Conservation (phyloP, 2,797 vertebrate genomes). For the Typhlichthys subterraneus region DNA sequence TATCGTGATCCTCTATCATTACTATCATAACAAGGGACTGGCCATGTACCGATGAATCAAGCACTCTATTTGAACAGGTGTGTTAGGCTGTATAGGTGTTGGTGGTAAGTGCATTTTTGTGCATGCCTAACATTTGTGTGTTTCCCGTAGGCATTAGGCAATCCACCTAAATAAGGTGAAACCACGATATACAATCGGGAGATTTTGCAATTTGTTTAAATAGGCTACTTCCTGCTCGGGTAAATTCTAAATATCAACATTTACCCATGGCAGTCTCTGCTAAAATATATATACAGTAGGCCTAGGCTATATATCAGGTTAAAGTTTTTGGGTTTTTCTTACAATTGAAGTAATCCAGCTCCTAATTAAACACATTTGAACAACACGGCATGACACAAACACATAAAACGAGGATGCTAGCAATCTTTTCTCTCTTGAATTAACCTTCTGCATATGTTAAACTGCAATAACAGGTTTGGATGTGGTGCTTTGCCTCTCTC, state of each 20-base stretch:
- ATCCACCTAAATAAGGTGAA: conserved; percentile 5
- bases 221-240: conserved; percentile 7
- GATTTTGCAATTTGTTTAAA: conserved; percentile 7
- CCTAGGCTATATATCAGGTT: neutral
- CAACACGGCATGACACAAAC: conserved; percentile 44
- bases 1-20: conserved; percentile 54
- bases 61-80: conserved; percentile 73
- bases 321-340: neutral
- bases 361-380: conserved; percentile 58
- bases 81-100: conserved; percentile 43
- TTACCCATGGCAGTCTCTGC: neutral
- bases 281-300: neutral
- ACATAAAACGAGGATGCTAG: conserved; percentile 55
- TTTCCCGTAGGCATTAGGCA: conserved; percentile 14
- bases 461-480: conserved; percentile 73
- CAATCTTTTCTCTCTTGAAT: conserved; percentile 64
- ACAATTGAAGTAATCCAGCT: conserved; percentile 23
- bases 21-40: conserved; percentile 73
- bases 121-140: conserved; percentile 9
- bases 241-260: conserved; percentile 10
- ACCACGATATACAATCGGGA: neutral
- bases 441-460: conserved; percentile 77
- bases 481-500: conserved; percentile 63
- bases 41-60: conserved; percentile 59
- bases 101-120: conserved; percentile 10